These are phyloP conservation scores for Reticulitermes speratus DNA, from an alignment of 1,140 invertebrate genomes.

Conservation along the genomic window DNA sequence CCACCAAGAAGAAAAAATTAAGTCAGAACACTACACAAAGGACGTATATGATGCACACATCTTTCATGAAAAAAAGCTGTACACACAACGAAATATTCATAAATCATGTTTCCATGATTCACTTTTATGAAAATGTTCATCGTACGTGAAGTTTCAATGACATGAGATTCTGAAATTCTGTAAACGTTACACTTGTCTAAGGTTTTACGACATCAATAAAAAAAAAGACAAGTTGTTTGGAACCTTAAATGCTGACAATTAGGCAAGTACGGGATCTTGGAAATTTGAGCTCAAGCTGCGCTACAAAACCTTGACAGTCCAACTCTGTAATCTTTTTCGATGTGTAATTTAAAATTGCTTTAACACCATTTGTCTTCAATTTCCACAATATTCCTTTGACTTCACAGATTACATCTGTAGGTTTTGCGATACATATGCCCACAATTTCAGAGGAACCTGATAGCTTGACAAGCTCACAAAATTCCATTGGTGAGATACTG, in stretches of 20 bases:
- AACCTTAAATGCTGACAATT: neutral
- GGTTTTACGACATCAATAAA: neutral
- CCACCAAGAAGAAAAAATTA: neutral
- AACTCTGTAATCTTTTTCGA: neutral
- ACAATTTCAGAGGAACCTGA: neutral
- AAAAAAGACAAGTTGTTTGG: neutral
- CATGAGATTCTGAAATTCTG: slow-evolving; percentile 15
- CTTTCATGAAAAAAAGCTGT: neutral
- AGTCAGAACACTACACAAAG: neutral
- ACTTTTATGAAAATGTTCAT: neutral
- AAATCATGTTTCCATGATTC: neutral
- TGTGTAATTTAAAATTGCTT: neutral
- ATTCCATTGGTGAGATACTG: slow-evolving; percentile 99
- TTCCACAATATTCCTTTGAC: neutral
- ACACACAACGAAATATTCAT: neutral
- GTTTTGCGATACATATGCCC: neutral
- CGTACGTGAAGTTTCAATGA: neutral
- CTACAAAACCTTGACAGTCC: neutral
- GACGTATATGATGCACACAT: neutral
- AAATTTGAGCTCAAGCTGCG: neutral
- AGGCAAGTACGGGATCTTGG: neutral
- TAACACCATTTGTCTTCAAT: neutral
- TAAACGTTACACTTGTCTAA: neutral
- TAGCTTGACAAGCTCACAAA: slow-evolving; percentile 47
- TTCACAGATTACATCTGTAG: neutral